Percentiles rank a stretch among this genome's conserved stretches.
phyloP scores from a whole-genome alignment of 2,888 invertebrate species.

The Athalia rosae region DNA sequence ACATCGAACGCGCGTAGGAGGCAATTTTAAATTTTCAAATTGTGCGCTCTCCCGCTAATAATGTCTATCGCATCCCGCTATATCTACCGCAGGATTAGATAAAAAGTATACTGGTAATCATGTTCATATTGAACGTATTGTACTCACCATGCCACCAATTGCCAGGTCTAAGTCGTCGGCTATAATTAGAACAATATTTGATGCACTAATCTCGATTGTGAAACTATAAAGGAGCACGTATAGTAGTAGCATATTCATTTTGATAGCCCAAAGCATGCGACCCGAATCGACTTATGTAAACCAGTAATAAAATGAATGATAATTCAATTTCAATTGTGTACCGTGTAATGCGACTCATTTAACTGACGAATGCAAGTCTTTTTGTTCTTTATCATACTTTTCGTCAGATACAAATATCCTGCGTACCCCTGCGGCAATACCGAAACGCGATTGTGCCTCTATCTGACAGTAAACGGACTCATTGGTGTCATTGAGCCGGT shows the following conservation, averaged over 20 bases:
- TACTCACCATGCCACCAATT: conserved; percentile 85
- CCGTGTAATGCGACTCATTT: too few relatives aligned
- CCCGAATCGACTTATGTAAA: neutral
- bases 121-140: conserved; percentile 14
- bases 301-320: neutral
- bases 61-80: conserved; percentile 28
- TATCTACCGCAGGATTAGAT: conserved; percentile 59
- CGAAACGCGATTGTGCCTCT: too few relatives aligned
- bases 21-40: conserved; percentile 49
- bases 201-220: conserved; percentile 68
- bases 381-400: too few relatives aligned
- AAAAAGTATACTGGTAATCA: conserved; percentile 30
- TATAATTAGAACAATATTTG: conserved; percentile 87
- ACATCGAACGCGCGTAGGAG: conserved; percentile 56
- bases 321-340: neutral
- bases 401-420: too few relatives aligned
- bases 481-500: too few relatives aligned
- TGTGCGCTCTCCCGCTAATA: neutral
- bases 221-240: conserved; percentile 50
- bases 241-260: conserved; percentile 19
- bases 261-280: neutral
- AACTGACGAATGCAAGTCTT: too few relatives aligned
- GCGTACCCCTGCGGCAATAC: too few relatives aligned
- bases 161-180: conserved; percentile 91
- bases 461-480: too few relatives aligned